Evolutionary conservation across 1,140 invertebrate species (phyloP), one percentile per base, ranked within the genome.

Genomic region (Mercenaria mercenaria): DNA sequence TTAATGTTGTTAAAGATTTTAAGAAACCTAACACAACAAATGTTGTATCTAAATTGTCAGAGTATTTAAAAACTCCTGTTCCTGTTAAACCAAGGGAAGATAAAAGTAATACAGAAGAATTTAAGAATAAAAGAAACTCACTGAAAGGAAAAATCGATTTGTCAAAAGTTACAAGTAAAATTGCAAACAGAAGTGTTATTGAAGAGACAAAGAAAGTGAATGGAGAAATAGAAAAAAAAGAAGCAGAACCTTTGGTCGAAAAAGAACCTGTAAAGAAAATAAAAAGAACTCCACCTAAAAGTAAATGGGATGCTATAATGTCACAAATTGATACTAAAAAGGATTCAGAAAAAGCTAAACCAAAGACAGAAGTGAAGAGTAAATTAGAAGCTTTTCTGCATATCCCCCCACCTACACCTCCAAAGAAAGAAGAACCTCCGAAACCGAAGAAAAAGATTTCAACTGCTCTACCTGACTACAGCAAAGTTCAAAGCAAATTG

Each of bases 221-320:
- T 83, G 91, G 81, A 47, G 86, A 85, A 80, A 72, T 13, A 64
- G 83, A 92, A 56, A 88, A 84, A 41, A 91, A 81, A 76, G 88
- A 92, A n/a, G 50, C 83, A 86, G 85, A 89, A 52, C 84, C 84
- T 26, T 83, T 91, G 15, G 90, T 93, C 64, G 85, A 93, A 74
- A 93, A 93, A 59, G 93, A 94, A 79, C 91, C 92, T 29, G 92
- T 92, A 0, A 95, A 94, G 84, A 93, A 93, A 37, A 91, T 95
- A 6, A 95, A 95, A 91, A 91, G 94, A 43, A 92, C 93, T 13
- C 93, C 94, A 4, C 95, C 94, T 1, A 96, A 95, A 83, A 96
- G 95, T 90, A 95, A 96, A 88, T 96, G 96, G 96, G 95, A 94
- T 69, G 92, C 93, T 15, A 95, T 96, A 26, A 96, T 96, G 94